phyloP scores from a whole-genome alignment of 2,888 invertebrate species.

The Sthenelais limicola region DNA sequence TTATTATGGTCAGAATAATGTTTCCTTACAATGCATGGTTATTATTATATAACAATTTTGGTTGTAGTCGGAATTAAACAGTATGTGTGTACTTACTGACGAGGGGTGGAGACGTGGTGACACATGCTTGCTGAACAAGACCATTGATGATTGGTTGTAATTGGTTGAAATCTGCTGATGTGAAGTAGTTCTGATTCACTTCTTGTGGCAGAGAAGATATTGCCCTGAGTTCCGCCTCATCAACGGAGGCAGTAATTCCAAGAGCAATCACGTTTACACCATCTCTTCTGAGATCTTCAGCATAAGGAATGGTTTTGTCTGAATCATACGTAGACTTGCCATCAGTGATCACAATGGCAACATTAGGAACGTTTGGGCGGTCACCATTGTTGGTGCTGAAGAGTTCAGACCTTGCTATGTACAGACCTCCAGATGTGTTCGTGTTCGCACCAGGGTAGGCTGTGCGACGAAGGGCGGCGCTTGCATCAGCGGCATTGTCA shows the following conservation, averaged over 20 bases:
- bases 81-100: neutral
- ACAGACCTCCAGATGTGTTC: constrained; percentile 27
- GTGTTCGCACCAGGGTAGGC: constrained; percentile 27
- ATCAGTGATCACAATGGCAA: constrained; percentile 38
- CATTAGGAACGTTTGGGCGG: constrained; percentile 18
- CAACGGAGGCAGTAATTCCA: constrained; percentile 32
- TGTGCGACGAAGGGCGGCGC: neutral
- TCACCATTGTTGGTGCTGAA: constrained; percentile 32
- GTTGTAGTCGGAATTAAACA: no score
- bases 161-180: constrained; percentile 8
- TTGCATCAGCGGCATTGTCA: neutral
- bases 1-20: no score
- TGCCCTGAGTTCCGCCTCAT: constrained; percentile 29
- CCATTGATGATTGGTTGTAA: constrained; percentile 5
- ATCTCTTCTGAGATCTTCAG: neutral
- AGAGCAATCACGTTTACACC: constrained; percentile 39
- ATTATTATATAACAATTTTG: no score
- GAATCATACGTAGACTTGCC: constrained; percentile 40
- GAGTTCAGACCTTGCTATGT: neutral
- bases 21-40: no score
- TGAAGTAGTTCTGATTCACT: constrained; percentile 36
- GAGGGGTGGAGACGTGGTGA: neutral
- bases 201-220: constrained; percentile 41
- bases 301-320: constrained; percentile 38
- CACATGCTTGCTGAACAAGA: constrained; percentile 12